Evolutionary conservation across 1,140 invertebrate genomes (phyloP).

Genomic region (Helicoverpa armigera): DNA sequence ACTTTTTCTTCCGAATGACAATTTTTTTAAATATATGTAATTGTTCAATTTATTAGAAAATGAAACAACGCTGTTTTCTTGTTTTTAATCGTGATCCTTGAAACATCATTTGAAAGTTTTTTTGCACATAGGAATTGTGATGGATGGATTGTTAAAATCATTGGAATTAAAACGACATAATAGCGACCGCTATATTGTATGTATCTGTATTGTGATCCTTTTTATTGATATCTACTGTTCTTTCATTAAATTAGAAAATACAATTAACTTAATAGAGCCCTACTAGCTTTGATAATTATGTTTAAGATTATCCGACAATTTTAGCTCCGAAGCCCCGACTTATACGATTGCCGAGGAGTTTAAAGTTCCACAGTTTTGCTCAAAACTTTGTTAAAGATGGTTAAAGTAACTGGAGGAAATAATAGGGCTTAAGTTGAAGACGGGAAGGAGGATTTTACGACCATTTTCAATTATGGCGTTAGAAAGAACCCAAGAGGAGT

Average conservation of each 20-base stretch:
- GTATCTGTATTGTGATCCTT: too few species aligned
- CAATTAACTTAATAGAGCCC: neutral
- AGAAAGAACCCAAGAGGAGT: neutral
- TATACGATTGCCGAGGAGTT: slow-evolving; percentile 46
- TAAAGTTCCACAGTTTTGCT: slow-evolving; percentile 47
- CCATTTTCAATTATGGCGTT: slow-evolving; percentile 5
- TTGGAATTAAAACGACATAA: too few species aligned
- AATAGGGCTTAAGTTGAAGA: slow-evolving; percentile 30
- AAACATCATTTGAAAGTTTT: too few species aligned
- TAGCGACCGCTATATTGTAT: too few species aligned
- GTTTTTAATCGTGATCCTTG: too few species aligned
- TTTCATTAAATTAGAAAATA: neutral
- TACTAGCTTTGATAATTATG: slow-evolving; percentile 21
- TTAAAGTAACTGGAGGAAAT: slow-evolving; percentile 45
- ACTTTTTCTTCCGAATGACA: neutral
- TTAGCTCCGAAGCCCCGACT: slow-evolving; percentile 45
- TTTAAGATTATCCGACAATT: slow-evolving; percentile 48
- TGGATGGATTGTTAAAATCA: too few species aligned
- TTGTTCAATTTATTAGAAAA: too few species aligned
- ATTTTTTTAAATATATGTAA: neutral
- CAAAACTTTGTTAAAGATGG: slow-evolving; percentile 53
- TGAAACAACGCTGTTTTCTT: too few species aligned
- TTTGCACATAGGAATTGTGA: too few species aligned
- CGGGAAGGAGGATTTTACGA: neutral
- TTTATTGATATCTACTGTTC: neutral